These are phyloP conservation scores for Corydoras maculifer DNA, from an alignment of 2,113 vertebrate species.

Conservation along the genomic window DNA sequence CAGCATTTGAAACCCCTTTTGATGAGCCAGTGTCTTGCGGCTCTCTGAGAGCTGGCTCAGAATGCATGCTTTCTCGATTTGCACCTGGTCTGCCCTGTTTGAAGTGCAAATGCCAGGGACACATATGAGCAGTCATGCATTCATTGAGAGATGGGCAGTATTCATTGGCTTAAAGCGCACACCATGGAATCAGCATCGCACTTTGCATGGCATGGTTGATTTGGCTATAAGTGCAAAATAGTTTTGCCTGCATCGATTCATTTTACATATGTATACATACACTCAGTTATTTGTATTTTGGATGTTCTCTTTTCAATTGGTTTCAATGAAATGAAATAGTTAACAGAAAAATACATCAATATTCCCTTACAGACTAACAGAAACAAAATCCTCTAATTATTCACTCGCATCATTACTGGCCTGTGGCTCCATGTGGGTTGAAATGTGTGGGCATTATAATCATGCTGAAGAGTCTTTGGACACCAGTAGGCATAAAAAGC, in stretches of 20 bases:
- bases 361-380: slow-evolving; percentile 1
- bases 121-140: slow-evolving; percentile 35
- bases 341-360: slow-evolving; percentile 19
- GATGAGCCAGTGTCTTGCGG: slow-evolving; percentile 32
- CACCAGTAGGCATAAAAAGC: slow-evolving; percentile 34
- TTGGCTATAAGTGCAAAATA: neutral
- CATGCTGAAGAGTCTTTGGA: slow-evolving; percentile 16
- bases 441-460: slow-evolving; percentile 22
- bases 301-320: neutral
- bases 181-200: slow-evolving; percentile 24
- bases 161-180: slow-evolving; percentile 17
- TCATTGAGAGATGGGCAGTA: slow-evolving; percentile 12
- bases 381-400: slow-evolving; percentile 23
- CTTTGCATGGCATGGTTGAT: slow-evolving; percentile 12
- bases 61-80: slow-evolving; percentile 23
- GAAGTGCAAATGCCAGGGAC: slow-evolving; percentile 44
- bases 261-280: neutral
- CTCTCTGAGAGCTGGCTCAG: slow-evolving; percentile 2
- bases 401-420: slow-evolving; percentile 14
- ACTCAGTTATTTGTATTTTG: neutral
- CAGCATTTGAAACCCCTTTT: slow-evolving; percentile 33
- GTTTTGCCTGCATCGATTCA: neutral
- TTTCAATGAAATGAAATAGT: neutral
- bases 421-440: slow-evolving; percentile 25
- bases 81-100: slow-evolving; percentile 32